A percentile compares a stretch with the other conserved stretches of the same genome.
phyloP scores from a whole-genome alignment of 2,797 vertebrate species.

The Linurgus olivaceus region DNA sequence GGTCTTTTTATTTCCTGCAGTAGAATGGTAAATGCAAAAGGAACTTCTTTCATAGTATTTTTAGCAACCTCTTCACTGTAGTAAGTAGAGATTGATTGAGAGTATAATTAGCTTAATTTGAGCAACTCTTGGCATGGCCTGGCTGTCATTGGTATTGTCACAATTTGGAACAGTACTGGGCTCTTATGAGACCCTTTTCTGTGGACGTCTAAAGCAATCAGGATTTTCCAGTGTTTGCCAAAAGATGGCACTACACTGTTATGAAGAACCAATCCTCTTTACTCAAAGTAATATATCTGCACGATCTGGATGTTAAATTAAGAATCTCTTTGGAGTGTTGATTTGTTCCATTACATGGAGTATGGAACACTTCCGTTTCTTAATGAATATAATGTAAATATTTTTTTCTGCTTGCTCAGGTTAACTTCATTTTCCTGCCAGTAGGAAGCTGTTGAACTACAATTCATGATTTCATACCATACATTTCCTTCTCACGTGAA shows the following conservation, averaged over 20 bases:
- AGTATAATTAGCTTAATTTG: background rate
- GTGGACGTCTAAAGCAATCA: background rate
- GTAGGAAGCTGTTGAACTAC: background rate
- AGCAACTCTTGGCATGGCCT: background rate
- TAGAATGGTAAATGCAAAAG: background rate
- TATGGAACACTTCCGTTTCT: background rate
- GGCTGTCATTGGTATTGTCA: background rate
- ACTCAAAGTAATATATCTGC: background rate
- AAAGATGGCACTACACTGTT: conserved; percentile 14
- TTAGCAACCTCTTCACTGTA: background rate
- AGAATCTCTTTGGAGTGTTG: background rate
- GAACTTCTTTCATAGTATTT: background rate
- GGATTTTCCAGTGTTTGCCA: background rate
- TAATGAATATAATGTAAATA: background rate
- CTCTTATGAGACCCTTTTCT: background rate
- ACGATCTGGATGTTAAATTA: background rate
- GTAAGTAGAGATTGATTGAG: background rate
- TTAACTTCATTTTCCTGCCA: background rate
- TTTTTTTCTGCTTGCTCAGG: background rate
- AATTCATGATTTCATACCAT: background rate
- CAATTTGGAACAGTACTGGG: background rate
- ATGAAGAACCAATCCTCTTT: background rate
- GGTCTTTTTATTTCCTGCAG: background rate
- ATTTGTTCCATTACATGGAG: background rate
- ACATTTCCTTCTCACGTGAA: background rate